A percentile compares a stretch with the other conserved stretches of the same genome.
phyloP scores from a whole-genome alignment of 1,140 invertebrate species.

The Zophobas atratus region DNA sequence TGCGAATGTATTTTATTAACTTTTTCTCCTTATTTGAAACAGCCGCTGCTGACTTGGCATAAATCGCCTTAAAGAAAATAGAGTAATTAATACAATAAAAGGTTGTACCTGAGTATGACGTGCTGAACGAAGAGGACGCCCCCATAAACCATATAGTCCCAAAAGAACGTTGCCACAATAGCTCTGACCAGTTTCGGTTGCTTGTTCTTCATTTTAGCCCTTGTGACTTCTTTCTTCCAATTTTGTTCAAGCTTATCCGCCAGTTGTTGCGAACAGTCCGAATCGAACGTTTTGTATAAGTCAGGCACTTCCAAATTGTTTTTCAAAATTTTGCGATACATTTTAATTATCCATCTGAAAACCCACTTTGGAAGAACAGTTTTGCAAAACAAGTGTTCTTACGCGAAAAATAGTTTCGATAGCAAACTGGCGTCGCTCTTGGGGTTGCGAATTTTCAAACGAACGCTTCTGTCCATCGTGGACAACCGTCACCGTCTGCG shows the following conservation, averaged over 20 bases:
- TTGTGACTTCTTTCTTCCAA: conserved; percentile 69
- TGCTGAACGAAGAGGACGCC: conserved; percentile 66
- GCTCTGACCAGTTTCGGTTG: conserved; percentile 67
- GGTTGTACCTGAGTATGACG: conserved; percentile 53
- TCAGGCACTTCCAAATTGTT: conserved; percentile 58
- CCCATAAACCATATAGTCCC: conserved; percentile 68
- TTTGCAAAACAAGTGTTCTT: conserved; percentile 19
- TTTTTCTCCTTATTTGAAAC: background rate
- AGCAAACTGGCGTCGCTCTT: conserved; percentile 55
- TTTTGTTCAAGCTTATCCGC: conserved; percentile 69
- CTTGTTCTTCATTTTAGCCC: conserved; percentile 49
- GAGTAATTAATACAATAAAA: no score
- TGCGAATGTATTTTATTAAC: conserved; percentile 53
- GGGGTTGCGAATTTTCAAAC: conserved; percentile 58
- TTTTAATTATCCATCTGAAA: conserved; percentile 62
- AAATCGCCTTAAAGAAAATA: no score
- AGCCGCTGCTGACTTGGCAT: no score
- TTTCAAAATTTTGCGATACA: conserved; percentile 58
- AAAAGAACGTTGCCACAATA: conserved; percentile 67
- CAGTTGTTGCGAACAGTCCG: conserved; percentile 63
- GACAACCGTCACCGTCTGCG: background rate
- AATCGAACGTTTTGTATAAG: conserved; percentile 58
- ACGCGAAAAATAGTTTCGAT: conserved; percentile 58
- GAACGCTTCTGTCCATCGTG: conserved; percentile 16
- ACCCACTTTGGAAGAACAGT: background rate